phyloP scores from a whole-genome alignment of 2,113 vertebrate genomes.

The Monopterus albus region DNA sequence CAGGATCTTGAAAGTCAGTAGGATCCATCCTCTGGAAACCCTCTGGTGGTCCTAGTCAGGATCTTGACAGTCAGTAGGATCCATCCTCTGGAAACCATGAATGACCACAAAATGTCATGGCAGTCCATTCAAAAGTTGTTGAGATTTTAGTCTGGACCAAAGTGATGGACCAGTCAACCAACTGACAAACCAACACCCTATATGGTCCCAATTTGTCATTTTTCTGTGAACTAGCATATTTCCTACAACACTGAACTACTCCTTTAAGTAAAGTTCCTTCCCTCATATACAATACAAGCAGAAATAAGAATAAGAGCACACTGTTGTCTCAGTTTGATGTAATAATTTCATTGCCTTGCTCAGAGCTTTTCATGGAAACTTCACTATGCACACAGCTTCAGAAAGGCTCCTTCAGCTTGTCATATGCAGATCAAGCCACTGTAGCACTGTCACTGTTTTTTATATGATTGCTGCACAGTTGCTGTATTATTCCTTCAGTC shows the following conservation, averaged over 20 bases:
- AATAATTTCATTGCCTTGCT: conserved; percentile 69
- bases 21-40: too few relatives aligned
- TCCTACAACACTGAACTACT: background rate
- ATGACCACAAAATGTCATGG: too few relatives aligned
- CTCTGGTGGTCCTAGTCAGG: too few relatives aligned
- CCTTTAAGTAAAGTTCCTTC: conserved; percentile 24
- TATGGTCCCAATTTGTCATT: too few relatives aligned
- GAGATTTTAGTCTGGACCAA: too few relatives aligned
- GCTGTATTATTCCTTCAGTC: conserved; percentile 43
- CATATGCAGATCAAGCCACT: conserved; percentile 47
- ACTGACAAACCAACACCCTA: too few relatives aligned
- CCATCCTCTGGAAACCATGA: too few relatives aligned
- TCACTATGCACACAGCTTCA: conserved; percentile 43
- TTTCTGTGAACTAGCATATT: too few relatives aligned
- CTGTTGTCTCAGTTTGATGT: conserved; percentile 70
- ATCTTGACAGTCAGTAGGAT: too few relatives aligned
- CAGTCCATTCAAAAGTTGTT: too few relatives aligned
- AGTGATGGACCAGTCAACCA: too few relatives aligned
- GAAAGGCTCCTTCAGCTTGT: conserved; percentile 40
- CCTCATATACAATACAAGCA: conserved; percentile 24
- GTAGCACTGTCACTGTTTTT: conserved; percentile 38
- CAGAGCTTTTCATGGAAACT: conserved; percentile 46
- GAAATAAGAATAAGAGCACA: conserved; percentile 33
- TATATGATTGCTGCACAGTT: conserved; percentile 37
- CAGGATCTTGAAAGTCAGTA: too few relatives aligned